Evolutionary conservation across 2,113 vertebrate genomes (phyloP).

Genomic region (Synodontis membranacea): DNA sequence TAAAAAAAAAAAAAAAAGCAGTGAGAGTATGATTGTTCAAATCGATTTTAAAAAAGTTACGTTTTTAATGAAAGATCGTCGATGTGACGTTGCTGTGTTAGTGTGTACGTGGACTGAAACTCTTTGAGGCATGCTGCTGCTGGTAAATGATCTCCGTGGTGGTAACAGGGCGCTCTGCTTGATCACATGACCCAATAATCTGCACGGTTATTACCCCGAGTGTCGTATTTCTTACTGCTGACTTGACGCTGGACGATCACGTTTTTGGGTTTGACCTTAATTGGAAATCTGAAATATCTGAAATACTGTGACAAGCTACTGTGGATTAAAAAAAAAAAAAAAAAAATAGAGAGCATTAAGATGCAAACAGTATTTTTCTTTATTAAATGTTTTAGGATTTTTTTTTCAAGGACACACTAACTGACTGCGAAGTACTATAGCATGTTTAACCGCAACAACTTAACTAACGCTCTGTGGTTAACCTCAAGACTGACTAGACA

Average conservation of each 20-base stretch:
- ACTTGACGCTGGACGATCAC: neutral
- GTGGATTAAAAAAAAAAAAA: no score
- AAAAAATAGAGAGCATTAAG: neutral
- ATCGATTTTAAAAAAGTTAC: no score
- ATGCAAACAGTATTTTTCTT: neutral
- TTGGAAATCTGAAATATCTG: neutral
- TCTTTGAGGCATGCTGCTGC: neutral
- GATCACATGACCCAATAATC: no score
- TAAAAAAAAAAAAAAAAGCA: neutral
- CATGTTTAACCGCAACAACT: neutral
- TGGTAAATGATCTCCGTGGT: neutral
- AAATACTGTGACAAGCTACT: neutral
- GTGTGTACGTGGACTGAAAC: neutral
- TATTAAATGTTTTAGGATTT: neutral
- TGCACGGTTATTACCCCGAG: neutral
- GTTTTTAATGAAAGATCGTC: neutral
- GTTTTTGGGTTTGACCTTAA: neutral
- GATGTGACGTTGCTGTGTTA: neutral
- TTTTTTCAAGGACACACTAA: neutral
- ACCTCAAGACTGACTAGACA: neutral
- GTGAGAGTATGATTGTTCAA: neutral
- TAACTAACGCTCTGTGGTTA: neutral
- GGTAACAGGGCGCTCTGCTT: neutral
- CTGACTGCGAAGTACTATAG: neutral
- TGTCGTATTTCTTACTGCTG: neutral